Percentiles rank a stretch among this genome's conserved stretches.
phyloP scores from a whole-genome alignment of 92 coral and sea anemone species.

The Metridium senile region DNA sequence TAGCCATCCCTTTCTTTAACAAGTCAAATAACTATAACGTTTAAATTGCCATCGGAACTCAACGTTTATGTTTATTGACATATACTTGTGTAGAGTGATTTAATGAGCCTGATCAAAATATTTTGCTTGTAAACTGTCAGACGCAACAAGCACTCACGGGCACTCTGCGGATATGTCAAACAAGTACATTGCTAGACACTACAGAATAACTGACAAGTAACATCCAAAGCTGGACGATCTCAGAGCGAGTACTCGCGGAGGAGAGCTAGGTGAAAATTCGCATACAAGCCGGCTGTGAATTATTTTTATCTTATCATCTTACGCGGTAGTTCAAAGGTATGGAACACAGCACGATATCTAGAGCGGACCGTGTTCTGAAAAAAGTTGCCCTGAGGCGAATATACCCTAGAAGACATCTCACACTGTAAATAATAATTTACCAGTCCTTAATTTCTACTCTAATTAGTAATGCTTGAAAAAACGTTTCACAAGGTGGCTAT shows the following conservation, averaged over 20 bases:
- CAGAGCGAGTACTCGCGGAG: background rate
- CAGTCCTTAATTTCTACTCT: background rate
- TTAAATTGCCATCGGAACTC: constrained; percentile 24
- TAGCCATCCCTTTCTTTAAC: background rate
- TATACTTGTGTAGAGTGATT: constrained; percentile 22
- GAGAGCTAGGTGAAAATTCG: background rate
- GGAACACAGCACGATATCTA: constrained; percentile 31
- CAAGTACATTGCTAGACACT: constrained; percentile 5
- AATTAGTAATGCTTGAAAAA: background rate
- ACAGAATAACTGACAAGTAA: background rate
- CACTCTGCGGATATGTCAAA: background rate
- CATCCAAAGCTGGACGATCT: background rate
- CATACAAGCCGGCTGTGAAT: constrained; percentile 29
- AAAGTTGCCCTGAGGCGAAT: constrained; percentile 20
- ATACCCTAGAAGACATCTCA: background rate
- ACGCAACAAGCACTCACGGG: constrained; percentile 19
- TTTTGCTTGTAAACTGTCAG: constrained; percentile 27
- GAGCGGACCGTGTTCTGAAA: constrained; percentile 9
- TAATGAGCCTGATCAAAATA: constrained; percentile 36
- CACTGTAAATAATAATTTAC: background rate
- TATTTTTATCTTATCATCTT: constrained; percentile 28
- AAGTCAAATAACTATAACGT: background rate
- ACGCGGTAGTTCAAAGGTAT: constrained; percentile 42
- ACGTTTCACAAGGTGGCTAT: background rate
- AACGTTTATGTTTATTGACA: constrained; percentile 34